phyloP scores from a whole-genome alignment of 1,140 invertebrate species.

The Achatina immaculata region DNA sequence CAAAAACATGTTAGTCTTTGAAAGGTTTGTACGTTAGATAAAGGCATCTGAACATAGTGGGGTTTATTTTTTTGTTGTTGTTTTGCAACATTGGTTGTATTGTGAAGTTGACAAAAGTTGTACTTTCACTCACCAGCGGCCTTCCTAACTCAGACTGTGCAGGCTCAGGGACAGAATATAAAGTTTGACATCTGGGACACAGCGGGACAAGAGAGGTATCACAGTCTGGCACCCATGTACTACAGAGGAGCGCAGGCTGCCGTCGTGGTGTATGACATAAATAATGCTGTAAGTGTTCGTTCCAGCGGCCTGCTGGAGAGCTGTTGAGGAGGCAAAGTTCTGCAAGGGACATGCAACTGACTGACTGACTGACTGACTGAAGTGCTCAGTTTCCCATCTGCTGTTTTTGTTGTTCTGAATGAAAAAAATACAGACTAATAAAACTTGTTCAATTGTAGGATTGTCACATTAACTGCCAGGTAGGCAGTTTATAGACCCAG shows the following conservation, averaged over 20 bases:
- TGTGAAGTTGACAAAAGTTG: no score
- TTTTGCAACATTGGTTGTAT: no score
- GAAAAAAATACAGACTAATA: no score
- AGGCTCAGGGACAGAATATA: slow-evolving; percentile 93
- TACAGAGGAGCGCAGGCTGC: slow-evolving; percentile 98
- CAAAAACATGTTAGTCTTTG: no score
- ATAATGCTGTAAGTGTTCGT: slow-evolving; percentile 86
- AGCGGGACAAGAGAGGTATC: slow-evolving; percentile 94
- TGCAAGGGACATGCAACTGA: no score
- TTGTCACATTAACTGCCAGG: no score
- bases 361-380: neutral
- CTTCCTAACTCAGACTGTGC: slow-evolving; percentile 98
- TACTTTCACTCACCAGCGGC: slow-evolving; percentile 82
- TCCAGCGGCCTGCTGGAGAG: neutral
- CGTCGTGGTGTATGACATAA: slow-evolving; percentile 99
- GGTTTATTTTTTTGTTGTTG: no score
- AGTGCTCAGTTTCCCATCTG: neutral
- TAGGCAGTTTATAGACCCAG: no score
- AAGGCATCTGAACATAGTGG: no score
- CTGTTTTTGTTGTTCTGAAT: neutral
- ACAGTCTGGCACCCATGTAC: slow-evolving; percentile 95
- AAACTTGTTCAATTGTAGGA: no score
- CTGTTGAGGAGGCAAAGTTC: no score
- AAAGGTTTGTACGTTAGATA: no score
- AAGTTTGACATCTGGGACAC: slow-evolving; percentile 99